Evolutionary conservation across 2,888 invertebrate genomes (phyloP).

Genomic region (Callinectes sapidus): DNA sequence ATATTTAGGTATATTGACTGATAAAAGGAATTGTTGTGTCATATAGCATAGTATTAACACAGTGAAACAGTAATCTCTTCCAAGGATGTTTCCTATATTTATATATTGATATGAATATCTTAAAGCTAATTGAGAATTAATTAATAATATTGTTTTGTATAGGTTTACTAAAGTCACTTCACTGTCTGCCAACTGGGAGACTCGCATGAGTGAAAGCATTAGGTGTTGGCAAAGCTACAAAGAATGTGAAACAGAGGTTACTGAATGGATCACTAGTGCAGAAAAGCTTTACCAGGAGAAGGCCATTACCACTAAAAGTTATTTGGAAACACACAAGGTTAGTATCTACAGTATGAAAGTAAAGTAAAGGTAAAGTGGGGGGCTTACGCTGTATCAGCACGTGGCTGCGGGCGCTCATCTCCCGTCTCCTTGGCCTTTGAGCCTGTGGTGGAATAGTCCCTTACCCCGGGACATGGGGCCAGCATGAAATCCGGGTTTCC

Average conservation of each 20-base stretch:
- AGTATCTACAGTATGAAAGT: constrained; percentile 32
- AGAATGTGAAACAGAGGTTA: constrained; percentile 85
- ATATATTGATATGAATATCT: not conserved
- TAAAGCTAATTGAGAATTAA: not conserved
- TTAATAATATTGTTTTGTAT: not conserved
- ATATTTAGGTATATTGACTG: too few relatives aligned
- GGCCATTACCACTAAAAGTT: constrained; percentile 85
- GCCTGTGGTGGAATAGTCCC: too few relatives aligned
- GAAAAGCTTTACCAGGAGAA: constrained; percentile 88
- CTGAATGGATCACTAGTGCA: constrained; percentile 91
- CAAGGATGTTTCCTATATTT: not conserved
- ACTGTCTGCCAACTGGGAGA: constrained; percentile 66
- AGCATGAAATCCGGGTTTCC: too few relatives aligned
- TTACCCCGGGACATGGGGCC: too few relatives aligned
- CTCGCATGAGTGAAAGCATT: constrained; percentile 84
- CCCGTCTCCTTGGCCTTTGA: too few relatives aligned
- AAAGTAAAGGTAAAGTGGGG: too few relatives aligned
- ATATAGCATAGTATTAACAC: not conserved
- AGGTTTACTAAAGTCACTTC: constrained; percentile 65
- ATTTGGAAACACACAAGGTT: constrained; percentile 87
- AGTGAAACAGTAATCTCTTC: not conserved
- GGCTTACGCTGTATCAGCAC: too few relatives aligned
- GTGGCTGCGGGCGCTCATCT: too few relatives aligned
- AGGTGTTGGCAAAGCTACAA: constrained; percentile 91
- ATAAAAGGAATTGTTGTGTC: not conserved